Conservation (phyloP, 1,140 invertebrate species). For the Brachionus paranguensis region DNA sequence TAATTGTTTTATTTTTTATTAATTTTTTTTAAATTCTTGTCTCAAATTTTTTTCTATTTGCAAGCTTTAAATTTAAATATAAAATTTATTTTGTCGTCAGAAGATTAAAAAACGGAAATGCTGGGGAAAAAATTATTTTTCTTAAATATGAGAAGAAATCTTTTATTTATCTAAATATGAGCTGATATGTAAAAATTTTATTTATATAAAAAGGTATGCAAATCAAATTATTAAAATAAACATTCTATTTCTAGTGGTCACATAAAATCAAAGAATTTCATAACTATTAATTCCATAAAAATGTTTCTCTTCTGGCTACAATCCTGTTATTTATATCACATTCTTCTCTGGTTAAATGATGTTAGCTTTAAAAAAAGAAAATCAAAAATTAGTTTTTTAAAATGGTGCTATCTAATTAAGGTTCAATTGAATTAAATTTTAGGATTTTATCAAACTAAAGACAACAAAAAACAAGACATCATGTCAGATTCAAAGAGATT, state of each 20-base stretch:
- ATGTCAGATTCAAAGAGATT: not conserved
- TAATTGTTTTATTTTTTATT: too few species aligned
- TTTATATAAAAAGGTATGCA: not conserved
- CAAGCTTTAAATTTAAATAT: too few species aligned
- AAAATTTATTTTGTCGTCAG: too few species aligned
- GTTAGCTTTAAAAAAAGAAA: not conserved
- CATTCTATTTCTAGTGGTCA: not conserved
- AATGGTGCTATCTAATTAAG: not conserved
- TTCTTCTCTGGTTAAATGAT: not conserved
- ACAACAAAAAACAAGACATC: not conserved
- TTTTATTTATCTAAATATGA: not conserved
- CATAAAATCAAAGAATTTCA: not conserved
- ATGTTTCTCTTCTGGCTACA: not conserved
- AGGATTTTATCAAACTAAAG: not conserved
- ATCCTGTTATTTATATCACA: not conserved
- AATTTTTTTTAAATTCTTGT: too few species aligned
- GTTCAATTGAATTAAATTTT: not conserved
- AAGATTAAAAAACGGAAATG: too few species aligned
- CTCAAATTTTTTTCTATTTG: too few species aligned
- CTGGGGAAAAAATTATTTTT: not conserved
- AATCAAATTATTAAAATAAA: not conserved
- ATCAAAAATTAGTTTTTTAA: not conserved
- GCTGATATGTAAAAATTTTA: not conserved
- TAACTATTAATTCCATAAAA: not conserved
- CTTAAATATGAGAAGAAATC: not conserved